phyloP scores from a whole-genome alignment of 2,797 vertebrate genomes.

The Typhlichthys eigenmanni region DNA sequence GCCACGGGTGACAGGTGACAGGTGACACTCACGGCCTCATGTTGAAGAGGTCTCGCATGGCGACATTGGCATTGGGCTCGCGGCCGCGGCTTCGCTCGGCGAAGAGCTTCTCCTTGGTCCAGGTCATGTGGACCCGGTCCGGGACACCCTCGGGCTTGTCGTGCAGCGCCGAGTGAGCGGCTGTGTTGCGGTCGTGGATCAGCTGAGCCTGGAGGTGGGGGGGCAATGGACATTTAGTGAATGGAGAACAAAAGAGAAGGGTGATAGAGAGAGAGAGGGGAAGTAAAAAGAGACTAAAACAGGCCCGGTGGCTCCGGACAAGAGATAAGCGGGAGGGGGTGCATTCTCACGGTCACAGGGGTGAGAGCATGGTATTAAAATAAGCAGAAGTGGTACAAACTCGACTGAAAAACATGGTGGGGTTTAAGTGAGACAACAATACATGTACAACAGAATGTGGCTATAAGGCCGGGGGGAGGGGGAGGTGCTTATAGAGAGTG shows the following conservation, averaged over 20 bases:
- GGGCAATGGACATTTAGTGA: neutral
- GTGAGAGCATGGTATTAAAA: no score
- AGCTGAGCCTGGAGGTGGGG: conserved; percentile 84
- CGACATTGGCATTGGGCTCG: conserved; percentile 74
- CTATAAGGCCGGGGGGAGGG: no score
- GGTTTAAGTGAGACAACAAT: no score
- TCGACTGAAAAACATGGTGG: no score
- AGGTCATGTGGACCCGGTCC: conserved; percentile 94
- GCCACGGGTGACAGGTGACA: no score
- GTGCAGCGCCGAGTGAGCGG: conserved; percentile 76
- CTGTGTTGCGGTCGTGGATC: conserved; percentile 94
- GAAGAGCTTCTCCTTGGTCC: conserved; percentile 94
- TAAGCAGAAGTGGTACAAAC: no score
- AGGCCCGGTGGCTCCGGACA: no score
- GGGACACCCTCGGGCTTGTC: conserved; percentile 70
- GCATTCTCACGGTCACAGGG: no score
- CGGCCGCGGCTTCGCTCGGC: conserved; percentile 84
- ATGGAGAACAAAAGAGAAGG: neutral
- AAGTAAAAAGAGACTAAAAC: neutral
- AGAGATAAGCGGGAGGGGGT: neutral
- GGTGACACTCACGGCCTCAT: conserved; percentile 91
- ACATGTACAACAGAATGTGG: no score
- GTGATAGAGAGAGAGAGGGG: conserved; percentile 6
- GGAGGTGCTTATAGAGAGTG: no score
- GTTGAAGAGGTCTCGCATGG: conserved; percentile 90